Conservation (phyloP, 2,888 invertebrate species). For the Ectobius pallidus region DNA sequence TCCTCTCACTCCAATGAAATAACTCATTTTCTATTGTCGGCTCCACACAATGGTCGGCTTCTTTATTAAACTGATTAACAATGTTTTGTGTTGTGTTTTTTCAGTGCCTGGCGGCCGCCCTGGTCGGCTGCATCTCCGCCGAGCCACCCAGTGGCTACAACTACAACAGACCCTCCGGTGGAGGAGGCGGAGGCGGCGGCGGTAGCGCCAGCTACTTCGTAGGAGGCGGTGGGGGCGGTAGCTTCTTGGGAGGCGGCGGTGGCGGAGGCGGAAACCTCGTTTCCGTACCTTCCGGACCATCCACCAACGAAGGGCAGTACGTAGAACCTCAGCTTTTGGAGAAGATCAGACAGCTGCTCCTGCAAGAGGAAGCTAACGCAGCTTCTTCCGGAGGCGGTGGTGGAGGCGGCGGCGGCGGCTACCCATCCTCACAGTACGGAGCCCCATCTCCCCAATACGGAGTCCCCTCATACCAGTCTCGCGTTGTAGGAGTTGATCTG, state of each 20-base stretch:
- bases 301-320: slow-evolving; percentile 82
- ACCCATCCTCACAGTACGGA: slow-evolving; percentile 66
- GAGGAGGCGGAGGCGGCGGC: too few species aligned
- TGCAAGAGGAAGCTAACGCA: slow-evolving; percentile 70
- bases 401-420: slow-evolving; percentile 57
- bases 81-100: too few species aligned
- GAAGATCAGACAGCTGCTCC: slow-evolving; percentile 82
- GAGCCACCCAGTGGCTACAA: slow-evolving; percentile 79
- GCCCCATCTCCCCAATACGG: slow-evolving; percentile 72
- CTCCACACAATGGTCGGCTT: too few species aligned
- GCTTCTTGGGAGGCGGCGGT: slow-evolving; percentile 55
- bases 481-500: slow-evolving; percentile 83
- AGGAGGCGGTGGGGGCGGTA: slow-evolving; percentile 54
- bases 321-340: slow-evolving; percentile 81
- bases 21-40: too few species aligned
- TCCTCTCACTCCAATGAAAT: too few species aligned
- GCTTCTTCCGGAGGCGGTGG: slow-evolving; percentile 61
- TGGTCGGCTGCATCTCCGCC: slow-evolving; percentile 75
- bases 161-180: slow-evolving; percentile 73
- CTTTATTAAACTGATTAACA: too few species aligned
- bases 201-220: background rate
- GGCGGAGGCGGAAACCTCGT: slow-evolving; percentile 71
- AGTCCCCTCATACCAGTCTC: slow-evolving; percentile 61
- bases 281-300: slow-evolving; percentile 77
- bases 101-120: slow-evolving; percentile 83